Base-by-base conservation (phyloP, 2,113 vertebrate species). In the Toxotes jaculatrix region DNA sequence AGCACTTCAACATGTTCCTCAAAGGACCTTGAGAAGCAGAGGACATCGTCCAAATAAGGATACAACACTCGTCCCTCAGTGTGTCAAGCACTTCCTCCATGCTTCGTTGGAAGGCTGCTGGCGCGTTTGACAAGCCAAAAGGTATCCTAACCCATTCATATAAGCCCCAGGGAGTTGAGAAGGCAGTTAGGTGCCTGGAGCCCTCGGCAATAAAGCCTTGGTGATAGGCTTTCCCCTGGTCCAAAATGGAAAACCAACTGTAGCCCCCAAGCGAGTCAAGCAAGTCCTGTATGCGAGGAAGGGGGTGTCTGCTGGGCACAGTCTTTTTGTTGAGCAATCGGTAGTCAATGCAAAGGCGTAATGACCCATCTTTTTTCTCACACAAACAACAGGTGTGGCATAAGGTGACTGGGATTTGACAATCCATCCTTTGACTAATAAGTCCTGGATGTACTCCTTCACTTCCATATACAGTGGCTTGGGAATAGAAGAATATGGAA, bases 241-340 rank as follows among this genome's bases (percentile, higher is more conserved):
- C 70, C 3, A 84, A 31, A 8, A 84, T 68, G 2, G 40, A 74
- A 63, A 80, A 66, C 77, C 71, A 80, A 40, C 32, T 53, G 7
- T 75, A 75, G 1, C 68, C 68, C 1, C 81, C 42, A 2, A 83
- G 71, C 0, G 65, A 70, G 49, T 84, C 59, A 1, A 36, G 63
- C 11, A 74, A 36, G 40, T 83, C 74, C 43, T 83, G 81, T 4
- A 73, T 85, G 1, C 9, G 8, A 4, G 63, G 64, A 27, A 27
- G 27, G 27, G 27, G 27, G 27, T 27, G 27, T 27, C 27, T 27
- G 27, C 27, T 1, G 1, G 45, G 71, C 11, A 84, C 49, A 0
- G 32, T 79, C 14, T 79, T 84, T 4, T 74, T 68, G 40, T 84
- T 84, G 4, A 63, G 31, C 32, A 81, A 3, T 87, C 51, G 0